These are phyloP conservation scores for Todiramphus chloris DNA, from an alignment of 2,113 vertebrate genomes.

Conservation along the genomic window DNA sequence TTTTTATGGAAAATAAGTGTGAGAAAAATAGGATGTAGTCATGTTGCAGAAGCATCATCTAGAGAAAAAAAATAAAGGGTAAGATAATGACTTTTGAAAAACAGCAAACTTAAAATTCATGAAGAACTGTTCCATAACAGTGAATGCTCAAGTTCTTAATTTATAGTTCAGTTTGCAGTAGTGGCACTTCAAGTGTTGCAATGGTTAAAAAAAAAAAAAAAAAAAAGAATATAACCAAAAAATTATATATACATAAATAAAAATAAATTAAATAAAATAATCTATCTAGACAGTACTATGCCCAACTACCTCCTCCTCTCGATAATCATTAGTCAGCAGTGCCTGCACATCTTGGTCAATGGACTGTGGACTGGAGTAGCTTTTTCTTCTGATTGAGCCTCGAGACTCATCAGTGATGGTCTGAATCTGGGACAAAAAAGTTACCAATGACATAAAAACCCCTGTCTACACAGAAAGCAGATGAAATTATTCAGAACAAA, in stretches of 20 bases:
- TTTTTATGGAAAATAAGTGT: not conserved
- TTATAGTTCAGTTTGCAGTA: not conserved
- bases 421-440: constrained; percentile 84
- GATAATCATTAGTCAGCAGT: constrained; percentile 74
- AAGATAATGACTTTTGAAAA: not conserved
- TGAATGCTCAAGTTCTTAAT: not conserved
- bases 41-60: not conserved
- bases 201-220: not conserved
- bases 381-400: constrained; percentile 87
- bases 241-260: too few relatives aligned
- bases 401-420: constrained; percentile 90
- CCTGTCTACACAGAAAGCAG: constrained; percentile 56
- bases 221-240: not conserved
- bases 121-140: not conserved
- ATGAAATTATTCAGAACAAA: not conserved
- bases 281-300: not conserved
- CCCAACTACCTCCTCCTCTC: constrained; percentile 84
- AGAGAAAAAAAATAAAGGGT: not conserved
- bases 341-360: constrained; percentile 72
- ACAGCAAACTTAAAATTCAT: not conserved
- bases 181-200: constrained; percentile 66
- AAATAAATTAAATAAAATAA: not conserved
- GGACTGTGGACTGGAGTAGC: constrained; percentile 67
- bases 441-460: constrained; percentile 33
- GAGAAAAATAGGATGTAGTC: not conserved